These are phyloP conservation scores for Pavo muticus DNA, from an alignment of 2,113 vertebrate genomes.

Conservation along the genomic window DNA sequence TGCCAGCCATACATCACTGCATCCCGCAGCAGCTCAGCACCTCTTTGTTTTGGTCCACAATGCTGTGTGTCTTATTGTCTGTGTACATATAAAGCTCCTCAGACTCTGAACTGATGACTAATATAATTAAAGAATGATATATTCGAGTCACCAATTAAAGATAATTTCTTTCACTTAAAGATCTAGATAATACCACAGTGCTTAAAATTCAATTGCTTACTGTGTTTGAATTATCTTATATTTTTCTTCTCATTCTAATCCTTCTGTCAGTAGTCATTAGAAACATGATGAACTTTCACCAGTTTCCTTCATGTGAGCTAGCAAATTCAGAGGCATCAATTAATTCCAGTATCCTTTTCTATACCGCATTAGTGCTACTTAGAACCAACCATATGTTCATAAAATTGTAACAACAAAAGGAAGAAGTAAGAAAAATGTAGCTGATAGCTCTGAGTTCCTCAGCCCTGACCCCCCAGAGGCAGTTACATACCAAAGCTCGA, in stretches of 20 bases:
- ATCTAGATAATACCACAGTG: background rate
- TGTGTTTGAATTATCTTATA: background rate
- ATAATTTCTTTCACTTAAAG: background rate
- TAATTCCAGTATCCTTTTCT: background rate
- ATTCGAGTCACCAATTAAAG: background rate
- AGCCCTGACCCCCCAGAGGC: background rate
- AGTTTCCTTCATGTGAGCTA: background rate
- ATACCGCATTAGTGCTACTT: background rate
- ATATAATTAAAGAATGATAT: background rate
- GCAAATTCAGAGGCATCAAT: background rate
- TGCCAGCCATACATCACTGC: background rate
- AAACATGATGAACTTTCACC: background rate
- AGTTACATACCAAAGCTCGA: background rate
- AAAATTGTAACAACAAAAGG: background rate
- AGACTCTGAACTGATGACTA: background rate
- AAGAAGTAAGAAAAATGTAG: background rate
- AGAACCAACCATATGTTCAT: background rate
- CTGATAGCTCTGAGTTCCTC: background rate
- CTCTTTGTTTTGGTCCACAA: background rate
- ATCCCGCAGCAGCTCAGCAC: background rate
- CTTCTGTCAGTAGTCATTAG: background rate
- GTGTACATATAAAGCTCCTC: background rate
- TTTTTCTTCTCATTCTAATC: background rate
- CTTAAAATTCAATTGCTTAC: background rate
- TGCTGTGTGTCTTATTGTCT: background rate